Evolutionary conservation across 1,140 invertebrate genomes (phyloP), one percentile per base, ranked within the genome.

Genomic region (Papilio aristodemus): DNA sequence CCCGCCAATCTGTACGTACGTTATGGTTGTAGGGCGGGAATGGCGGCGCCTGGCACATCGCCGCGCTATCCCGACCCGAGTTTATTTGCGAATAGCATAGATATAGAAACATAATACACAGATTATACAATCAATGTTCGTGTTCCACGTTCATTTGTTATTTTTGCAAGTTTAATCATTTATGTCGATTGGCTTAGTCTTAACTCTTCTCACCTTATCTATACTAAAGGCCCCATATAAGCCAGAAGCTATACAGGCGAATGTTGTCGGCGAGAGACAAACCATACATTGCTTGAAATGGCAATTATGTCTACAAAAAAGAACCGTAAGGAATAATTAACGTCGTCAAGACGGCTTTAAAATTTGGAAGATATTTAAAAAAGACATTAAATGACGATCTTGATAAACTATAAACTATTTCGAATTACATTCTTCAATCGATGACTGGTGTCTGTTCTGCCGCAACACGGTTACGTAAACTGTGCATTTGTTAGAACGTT

Each of bases 1-100:
- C 58, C 27, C 58, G 58, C 27, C 58, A 60, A 60, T 60, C 58
- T 36, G 14, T 38, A 60, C 8, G 27, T 10, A 60, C n/a, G 57
- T 14, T 17, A 60, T 60, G 32, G 22, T 19, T 27, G 58, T 19
- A 60, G 58, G 27, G 58, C 58, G 58, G 58, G 58, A 32, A 4
- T 32, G 58, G 13, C 58, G 32, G 58, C 38, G 17, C 58, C 58
- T 37, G 58, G 58, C 17, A 60, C 58, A 37, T 17, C 36, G 13
- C 27, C n/a, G 43, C 43, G n/a, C 13, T 50, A 17, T 50, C 43
- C 17, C 14, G 1, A n/a, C 27, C 57, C 0, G 58, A n/a, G 32
- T 60, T 60, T 5, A 38, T 36, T 60, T 60, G 36, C 58, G 9
- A 38, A 0, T 36, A 58, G 6, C 54, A 58, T 25, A 58, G 27